A percentile compares a stretch with the other conserved stretches of the same genome.
Evolutionary conservation across 1,140 invertebrate genomes (phyloP).

Genomic region (Trichomalopsis sarcophagae): DNA sequence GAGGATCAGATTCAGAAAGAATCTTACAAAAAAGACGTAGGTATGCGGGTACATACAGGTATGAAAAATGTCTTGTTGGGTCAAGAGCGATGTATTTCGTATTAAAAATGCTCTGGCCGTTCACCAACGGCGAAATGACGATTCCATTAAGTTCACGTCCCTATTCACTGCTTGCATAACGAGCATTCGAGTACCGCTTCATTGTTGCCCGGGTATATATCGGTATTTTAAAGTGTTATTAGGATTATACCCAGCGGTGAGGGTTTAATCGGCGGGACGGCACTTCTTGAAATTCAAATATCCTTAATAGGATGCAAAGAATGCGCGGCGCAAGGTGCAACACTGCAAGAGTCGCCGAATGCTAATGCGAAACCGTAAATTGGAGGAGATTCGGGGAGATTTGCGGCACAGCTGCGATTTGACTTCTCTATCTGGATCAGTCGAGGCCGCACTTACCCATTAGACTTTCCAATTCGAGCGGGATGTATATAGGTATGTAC

Average conservation of each 20-base stretch:
- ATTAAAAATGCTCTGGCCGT: conserved; percentile 16
- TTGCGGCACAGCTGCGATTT: conserved; percentile 25
- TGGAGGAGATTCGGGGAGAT: conserved; percentile 24
- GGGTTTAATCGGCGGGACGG: background rate
- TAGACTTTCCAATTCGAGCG: background rate
- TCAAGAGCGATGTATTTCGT: background rate
- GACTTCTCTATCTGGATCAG: background rate
- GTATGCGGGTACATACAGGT: too few relatives aligned
- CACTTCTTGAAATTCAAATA: conserved; percentile 1
- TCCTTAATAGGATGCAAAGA: conserved; percentile 7
- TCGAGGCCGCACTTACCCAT: background rate
- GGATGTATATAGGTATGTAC: too few relatives aligned
- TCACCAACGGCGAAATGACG: background rate
- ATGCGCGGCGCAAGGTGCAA: conserved; percentile 21
- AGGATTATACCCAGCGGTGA: background rate
- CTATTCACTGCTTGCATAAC: too few relatives aligned
- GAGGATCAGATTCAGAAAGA: background rate
- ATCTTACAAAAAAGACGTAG: too few relatives aligned
- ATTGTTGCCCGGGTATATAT: too few relatives aligned
- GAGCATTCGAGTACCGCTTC: too few relatives aligned
- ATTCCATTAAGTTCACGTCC: background rate
- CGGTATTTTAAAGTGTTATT: too few relatives aligned
- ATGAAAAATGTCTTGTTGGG: background rate
- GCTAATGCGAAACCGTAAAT: conserved; percentile 42
- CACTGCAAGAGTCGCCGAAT: background rate